phyloP scores from a whole-genome alignment of 1,140 invertebrate genomes.

The Zelostemma sp. region DNA sequence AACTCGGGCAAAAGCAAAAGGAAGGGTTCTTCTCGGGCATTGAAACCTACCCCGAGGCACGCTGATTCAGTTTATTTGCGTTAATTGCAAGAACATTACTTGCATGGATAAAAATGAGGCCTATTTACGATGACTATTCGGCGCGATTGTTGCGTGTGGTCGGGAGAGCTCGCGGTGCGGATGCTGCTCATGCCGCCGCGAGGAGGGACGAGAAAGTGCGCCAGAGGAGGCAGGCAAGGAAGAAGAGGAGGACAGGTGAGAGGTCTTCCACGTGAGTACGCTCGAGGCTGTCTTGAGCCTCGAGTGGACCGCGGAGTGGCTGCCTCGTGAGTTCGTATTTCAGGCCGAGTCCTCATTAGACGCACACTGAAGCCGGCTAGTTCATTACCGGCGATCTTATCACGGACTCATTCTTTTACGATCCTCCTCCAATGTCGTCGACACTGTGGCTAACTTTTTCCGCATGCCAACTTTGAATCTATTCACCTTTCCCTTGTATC shows the following conservation, averaged over 20 bases:
- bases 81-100: background rate
- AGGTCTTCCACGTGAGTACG: constrained; percentile 22
- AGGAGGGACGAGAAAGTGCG: background rate
- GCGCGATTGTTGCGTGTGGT: background rate
- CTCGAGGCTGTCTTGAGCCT: constrained; percentile 30
- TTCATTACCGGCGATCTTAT: constrained; percentile 53
- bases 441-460: constrained; percentile 16
- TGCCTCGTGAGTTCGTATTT: constrained; percentile 38
- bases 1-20: too few relatives aligned
- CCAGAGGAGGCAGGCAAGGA: background rate
- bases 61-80: background rate
- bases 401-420: constrained; percentile 45
- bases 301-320: constrained; percentile 18
- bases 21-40: too few relatives aligned
- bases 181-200: background rate
- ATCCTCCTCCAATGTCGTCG: constrained; percentile 27
- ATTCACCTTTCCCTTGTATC: background rate
- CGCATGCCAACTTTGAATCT: constrained; percentile 23
- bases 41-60: background rate
- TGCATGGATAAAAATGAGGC: background rate
- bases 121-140: constrained; percentile 3
- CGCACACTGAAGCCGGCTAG: constrained; percentile 28
- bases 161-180: background rate
- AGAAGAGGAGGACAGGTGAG: constrained; percentile 13
- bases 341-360: constrained; percentile 43